phyloP scores from a whole-genome alignment of 2,888 invertebrate genomes.

The Pachymerium ferrugineum region DNA sequence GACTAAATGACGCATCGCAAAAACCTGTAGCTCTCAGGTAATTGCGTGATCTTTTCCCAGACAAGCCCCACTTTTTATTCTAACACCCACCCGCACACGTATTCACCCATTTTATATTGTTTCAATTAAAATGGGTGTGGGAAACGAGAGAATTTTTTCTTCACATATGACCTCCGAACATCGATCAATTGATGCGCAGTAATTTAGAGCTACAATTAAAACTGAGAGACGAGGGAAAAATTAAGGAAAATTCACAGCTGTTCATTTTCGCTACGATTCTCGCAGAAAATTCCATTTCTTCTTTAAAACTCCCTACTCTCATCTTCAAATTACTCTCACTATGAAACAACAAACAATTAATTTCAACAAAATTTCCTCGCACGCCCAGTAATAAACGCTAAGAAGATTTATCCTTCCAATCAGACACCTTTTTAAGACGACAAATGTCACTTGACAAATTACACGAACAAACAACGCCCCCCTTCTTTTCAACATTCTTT shows the following conservation, averaged over 20 bases:
- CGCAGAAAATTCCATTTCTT: slow-evolving; percentile 16
- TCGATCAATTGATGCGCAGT: no score
- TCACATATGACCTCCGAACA: no score
- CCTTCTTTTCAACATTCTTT: not conserved
- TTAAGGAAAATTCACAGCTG: slow-evolving; percentile 6
- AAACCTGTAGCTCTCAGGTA: slow-evolving; percentile 29
- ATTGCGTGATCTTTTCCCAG: slow-evolving; percentile 6
- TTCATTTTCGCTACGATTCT: not conserved
- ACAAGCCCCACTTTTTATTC: no score
- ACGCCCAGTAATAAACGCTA: not conserved
- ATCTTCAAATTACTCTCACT: not conserved
- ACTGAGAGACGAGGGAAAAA: no score
- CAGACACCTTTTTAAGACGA: not conserved
- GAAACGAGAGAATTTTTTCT: no score
- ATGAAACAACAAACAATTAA: slow-evolving; percentile 12
- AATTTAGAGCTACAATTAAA: no score
- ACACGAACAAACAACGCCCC: not conserved
- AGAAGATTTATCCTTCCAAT: not conserved
- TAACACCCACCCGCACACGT: no score
- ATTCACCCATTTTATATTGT: no score
- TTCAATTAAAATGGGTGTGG: slow-evolving; percentile 11
- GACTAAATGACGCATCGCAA: slow-evolving; percentile 31
- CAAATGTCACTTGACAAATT: not conserved
- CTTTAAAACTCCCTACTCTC: not conserved
- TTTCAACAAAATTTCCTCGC: not conserved